phyloP scores from a whole-genome alignment of 2,113 vertebrate genomes.

The Oryzias curvinotus region DNA sequence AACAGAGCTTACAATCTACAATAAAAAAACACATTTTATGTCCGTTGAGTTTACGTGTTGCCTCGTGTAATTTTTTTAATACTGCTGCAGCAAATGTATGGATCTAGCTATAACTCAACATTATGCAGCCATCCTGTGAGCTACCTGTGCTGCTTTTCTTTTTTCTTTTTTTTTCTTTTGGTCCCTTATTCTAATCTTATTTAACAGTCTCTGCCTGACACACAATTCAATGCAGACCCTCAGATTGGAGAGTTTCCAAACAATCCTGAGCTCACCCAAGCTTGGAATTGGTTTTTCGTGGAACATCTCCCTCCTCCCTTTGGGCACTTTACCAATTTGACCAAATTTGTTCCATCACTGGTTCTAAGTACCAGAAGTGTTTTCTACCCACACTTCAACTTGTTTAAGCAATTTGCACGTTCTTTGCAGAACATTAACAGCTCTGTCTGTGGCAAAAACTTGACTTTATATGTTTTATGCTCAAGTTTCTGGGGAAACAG shows the following conservation, averaged over 20 bases:
- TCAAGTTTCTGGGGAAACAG: conserved; percentile 23
- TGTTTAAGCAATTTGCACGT: conserved; percentile 80
- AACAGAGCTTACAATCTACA: conserved; percentile 65
- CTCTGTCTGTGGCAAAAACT: conserved; percentile 70
- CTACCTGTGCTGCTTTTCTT: conserved; percentile 61
- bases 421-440: conserved; percentile 79
- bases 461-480: conserved; percentile 33
- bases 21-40: conserved; percentile 52
- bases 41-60: conserved; percentile 59
- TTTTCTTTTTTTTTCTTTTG: conserved; percentile 32
- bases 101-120: conserved; percentile 50
- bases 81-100: conserved; percentile 52
- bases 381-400: conserved; percentile 77
- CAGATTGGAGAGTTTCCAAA: conserved; percentile 86
- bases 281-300: conserved; percentile 88
- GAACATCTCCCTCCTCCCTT: conserved; percentile 85
- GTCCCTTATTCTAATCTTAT: conserved; percentile 84
- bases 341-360: conserved; percentile 86
- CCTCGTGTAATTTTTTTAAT: conserved; percentile 56
- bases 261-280: conserved; percentile 86
- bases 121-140: conserved; percentile 65
- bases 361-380: conserved; percentile 83
- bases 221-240: conserved; percentile 76
- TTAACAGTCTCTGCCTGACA: conserved; percentile 84
- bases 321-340: conserved; percentile 87